A percentile compares a stretch with the other conserved stretches of the same genome.
Evolutionary conservation across 1,140 invertebrate genomes (phyloP).

Genomic region (Drosophila saltans): DNA sequence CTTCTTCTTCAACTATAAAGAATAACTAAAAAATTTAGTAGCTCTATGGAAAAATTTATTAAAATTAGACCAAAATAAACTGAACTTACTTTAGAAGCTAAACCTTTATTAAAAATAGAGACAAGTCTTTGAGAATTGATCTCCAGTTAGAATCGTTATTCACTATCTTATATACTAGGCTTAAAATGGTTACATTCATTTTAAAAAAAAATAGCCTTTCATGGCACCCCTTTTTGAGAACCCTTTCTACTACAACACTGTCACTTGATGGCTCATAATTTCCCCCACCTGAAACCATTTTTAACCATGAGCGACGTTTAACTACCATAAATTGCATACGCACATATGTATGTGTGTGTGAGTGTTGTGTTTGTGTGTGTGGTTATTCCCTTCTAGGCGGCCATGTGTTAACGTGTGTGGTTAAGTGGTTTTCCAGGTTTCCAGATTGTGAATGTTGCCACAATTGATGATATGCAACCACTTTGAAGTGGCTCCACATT

Average conservation of each 20-base stretch:
- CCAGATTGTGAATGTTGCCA: constrained; percentile 12
- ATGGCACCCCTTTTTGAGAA: not conserved
- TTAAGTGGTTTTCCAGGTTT: constrained; percentile 74
- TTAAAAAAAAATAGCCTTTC: not conserved
- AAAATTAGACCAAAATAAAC: too few relatives aligned
- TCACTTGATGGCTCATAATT: constrained; percentile 3
- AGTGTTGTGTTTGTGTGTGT: constrained; percentile 27
- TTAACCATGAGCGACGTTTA: constrained; percentile 14
- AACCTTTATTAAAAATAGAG: too few relatives aligned
- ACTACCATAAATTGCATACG: not conserved
- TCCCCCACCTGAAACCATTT: not conserved
- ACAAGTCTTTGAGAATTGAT: too few relatives aligned
- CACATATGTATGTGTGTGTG: not conserved
- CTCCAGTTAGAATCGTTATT: too few relatives aligned
- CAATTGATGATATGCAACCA: constrained; percentile 42
- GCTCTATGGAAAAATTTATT: too few relatives aligned
- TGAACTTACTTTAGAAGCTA: too few relatives aligned
- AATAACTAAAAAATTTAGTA: too few relatives aligned
- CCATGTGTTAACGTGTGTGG: constrained; percentile 51
- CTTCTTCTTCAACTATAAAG: too few relatives aligned
- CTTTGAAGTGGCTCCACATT: constrained; percentile 54
- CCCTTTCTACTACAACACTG: not conserved
- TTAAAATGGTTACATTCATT: too few relatives aligned
- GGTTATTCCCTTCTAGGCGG: constrained; percentile 29
- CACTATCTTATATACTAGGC: too few relatives aligned